These are phyloP conservation scores for Glaucidium brasilianum DNA, from an alignment of 2,113 vertebrate genomes.

Conservation along the genomic window DNA sequence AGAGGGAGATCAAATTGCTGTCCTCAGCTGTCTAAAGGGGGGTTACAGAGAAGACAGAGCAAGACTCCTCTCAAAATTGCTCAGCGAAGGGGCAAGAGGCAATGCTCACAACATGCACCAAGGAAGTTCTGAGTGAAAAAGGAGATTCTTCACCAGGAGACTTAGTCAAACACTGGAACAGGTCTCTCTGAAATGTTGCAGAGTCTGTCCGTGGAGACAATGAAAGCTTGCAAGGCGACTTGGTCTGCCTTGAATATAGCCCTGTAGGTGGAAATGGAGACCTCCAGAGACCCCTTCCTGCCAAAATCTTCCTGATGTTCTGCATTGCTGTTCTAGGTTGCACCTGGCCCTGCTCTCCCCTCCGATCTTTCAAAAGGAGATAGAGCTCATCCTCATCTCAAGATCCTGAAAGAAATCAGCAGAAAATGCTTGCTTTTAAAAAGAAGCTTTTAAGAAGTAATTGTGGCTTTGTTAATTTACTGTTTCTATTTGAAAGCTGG, in stretches of 20 bases:
- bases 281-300: not conserved
- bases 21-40: not conserved
- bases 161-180: not conserved
- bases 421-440: not conserved
- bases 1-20: not conserved
- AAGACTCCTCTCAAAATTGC: not conserved
- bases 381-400: not conserved
- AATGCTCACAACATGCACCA: not conserved
- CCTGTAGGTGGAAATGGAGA: not conserved
- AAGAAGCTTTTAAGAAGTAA: not conserved
- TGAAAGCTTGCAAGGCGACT: not conserved
- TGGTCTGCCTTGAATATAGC: not conserved
- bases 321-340: not conserved
- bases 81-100: not conserved
- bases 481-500: slow-evolving; percentile 29
- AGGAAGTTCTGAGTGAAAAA: not conserved
- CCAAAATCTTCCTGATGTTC: not conserved
- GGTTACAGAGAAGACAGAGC: not conserved
- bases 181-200: not conserved
- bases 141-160: not conserved
- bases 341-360: not conserved
- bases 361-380: not conserved
- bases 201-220: not conserved
- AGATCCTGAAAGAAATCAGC: not conserved
- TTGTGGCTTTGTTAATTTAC: slow-evolving; percentile 12